Percentiles rank a stretch among this genome's conserved stretches.
These are phyloP conservation scores for Nasonia oneida DNA, from an alignment of 2,888 invertebrate genomes.

Conservation along the genomic window DNA sequence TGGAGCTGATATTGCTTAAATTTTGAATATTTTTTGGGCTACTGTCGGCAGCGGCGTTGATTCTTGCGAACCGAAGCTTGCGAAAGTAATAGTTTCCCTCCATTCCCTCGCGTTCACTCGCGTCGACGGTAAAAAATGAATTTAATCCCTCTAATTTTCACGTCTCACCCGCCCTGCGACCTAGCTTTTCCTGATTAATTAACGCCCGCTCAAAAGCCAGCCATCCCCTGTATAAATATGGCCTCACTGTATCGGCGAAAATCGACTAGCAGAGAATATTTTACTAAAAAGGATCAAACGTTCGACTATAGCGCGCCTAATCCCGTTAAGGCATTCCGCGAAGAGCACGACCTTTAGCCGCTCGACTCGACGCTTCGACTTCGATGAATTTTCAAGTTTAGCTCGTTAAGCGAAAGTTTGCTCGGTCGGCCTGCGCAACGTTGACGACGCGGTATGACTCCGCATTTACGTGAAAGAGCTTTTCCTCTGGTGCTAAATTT, in stretches of 20 bases:
- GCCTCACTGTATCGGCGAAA: slow-evolving; percentile 3
- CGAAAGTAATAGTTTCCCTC: not conserved
- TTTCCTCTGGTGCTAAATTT: slow-evolving; percentile 21
- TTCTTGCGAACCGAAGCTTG: not conserved
- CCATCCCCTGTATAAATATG: slow-evolving; percentile 9
- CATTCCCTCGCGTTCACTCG: too few relatives aligned
- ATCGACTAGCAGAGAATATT: slow-evolving; percentile 4
- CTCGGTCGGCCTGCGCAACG: slow-evolving; percentile 1
- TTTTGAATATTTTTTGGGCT: not conserved
- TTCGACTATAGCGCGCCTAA: slow-evolving; percentile 14
- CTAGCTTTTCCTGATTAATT: slow-evolving; percentile 28
- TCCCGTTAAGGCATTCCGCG: slow-evolving; percentile 24
- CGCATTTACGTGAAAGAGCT: slow-evolving; percentile 30
- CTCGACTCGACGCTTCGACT: slow-evolving; percentile 12
- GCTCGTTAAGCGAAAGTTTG: slow-evolving; percentile 50
- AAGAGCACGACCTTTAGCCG: slow-evolving; percentile 1
- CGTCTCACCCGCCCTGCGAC: not conserved
- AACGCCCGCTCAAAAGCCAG: not conserved
- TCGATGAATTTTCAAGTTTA: slow-evolving; percentile 56
- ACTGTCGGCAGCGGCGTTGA: not conserved
- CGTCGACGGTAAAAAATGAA: not conserved
- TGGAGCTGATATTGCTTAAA: not conserved
- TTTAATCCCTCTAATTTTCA: slow-evolving; percentile 20
- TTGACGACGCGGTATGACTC: slow-evolving; percentile 32
- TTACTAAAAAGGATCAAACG: slow-evolving; percentile 40